Evolutionary conservation across 2,797 vertebrate species (phyloP).

Genomic region (Siniperca undulata): DNA sequence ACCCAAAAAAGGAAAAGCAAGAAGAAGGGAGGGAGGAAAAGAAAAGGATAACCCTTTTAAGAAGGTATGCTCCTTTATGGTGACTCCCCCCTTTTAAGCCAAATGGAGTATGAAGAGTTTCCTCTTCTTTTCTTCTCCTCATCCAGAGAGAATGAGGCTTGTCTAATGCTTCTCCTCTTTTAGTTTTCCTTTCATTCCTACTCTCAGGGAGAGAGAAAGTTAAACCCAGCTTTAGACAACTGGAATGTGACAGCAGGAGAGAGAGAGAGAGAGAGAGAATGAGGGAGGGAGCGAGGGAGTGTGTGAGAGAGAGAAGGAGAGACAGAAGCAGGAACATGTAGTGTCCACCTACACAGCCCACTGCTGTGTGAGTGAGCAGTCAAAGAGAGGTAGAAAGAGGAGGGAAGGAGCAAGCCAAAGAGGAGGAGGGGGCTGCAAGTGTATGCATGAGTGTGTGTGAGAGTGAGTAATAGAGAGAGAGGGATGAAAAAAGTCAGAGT

Average conservation of each 20-base stretch:
- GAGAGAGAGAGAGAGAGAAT: slow-evolving; percentile 38
- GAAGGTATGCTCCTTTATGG: slow-evolving; percentile 72
- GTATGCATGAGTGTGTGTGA: slow-evolving; percentile 2
- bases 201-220: slow-evolving; percentile 71
- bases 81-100: slow-evolving; percentile 68
- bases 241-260: slow-evolving; percentile 82
- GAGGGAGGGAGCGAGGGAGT: slow-evolving; percentile 39
- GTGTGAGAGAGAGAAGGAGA: slow-evolving; percentile 33
- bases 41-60: slow-evolving; percentile 71
- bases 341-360: slow-evolving; percentile 74
- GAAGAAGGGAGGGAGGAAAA: slow-evolving; percentile 19
- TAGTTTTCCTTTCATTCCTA: slow-evolving; percentile 58
- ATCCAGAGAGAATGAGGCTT: slow-evolving; percentile 44
- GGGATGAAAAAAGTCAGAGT: slow-evolving; percentile 38
- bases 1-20: slow-evolving; percentile 69
- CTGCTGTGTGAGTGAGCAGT: slow-evolving; percentile 73
- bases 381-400: slow-evolving; percentile 64
- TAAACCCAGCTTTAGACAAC: slow-evolving; percentile 77
- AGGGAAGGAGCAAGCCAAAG: slow-evolving; percentile 48
- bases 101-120: slow-evolving; percentile 56
- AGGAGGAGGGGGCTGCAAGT: slow-evolving; percentile 41
- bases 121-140: slow-evolving; percentile 57
- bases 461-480: slow-evolving; percentile 32
- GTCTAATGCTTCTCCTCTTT: slow-evolving; percentile 52
- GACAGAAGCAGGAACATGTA: slow-evolving; percentile 56